Evolutionary conservation across 1,140 invertebrate species (phyloP), one percentile per base, ranked within the genome.

Genomic region (Drosophila navojoa): DNA sequence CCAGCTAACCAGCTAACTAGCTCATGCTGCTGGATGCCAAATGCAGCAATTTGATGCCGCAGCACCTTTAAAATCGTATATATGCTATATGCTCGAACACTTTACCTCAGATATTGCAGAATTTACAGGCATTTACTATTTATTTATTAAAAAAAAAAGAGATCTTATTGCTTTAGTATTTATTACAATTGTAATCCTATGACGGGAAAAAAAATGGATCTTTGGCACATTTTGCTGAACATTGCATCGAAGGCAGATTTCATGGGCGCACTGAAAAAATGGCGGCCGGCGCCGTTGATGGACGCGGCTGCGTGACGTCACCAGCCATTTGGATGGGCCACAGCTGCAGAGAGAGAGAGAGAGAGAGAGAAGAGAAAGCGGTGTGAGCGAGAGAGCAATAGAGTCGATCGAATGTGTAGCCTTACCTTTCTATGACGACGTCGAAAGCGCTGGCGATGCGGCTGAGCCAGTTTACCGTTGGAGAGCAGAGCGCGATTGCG

Each of bases 361-460:
- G 0, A 2, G 0, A n/a, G n/a, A 42, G 15, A 35, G 13, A 9
- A 42, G 47, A n/a, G 0, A 2, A 0, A n/a, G n/a, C 29, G 9
- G 42, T 16, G 42, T 32, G 25, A 49, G 40, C 38, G 10, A 0
- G 25, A 57, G 45, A 1, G 32, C 32, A n/a, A 29, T 35, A 32
- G 29, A 10, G 50, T n/a, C 22, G 19, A 27, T 11, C 42, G 42
- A 4, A 3, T 22, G 11, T 19, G 2, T 47, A 22, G 3, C 9
- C 6, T 27, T 7, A 89, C 84, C 64, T 77, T 84, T 25, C 84
- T 40, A 5, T 77, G 32, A 0, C 29, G 63, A 0, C 84, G 60
- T 4, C 74, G 73, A 59, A 89, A 89, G 5, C 84, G 84, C 19
- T 80, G 60, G 0, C 80, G 68, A 61, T 77, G 84, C n/a, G 84